A percentile compares a stretch with the other conserved stretches of the same genome.
Evolutionary conservation across 2,113 vertebrate genomes (phyloP).

Genomic region (Pituophis catenifer): DNA sequence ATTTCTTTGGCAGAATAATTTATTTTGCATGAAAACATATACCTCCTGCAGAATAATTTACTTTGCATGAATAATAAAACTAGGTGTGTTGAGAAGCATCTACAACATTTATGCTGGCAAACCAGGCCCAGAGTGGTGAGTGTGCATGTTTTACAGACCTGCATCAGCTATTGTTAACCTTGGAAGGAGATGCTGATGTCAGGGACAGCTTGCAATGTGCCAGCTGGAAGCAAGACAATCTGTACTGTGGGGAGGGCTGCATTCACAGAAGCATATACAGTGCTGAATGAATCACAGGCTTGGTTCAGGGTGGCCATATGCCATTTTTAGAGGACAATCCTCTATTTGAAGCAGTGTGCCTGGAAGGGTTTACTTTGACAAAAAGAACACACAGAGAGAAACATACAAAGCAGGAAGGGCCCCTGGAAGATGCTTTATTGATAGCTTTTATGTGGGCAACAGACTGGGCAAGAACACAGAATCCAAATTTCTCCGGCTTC

Average conservation of each 20-base stretch:
- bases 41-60: neutral
- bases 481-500: neutral
- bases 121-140: neutral
- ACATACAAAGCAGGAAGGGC: neutral
- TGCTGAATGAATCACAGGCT: neutral
- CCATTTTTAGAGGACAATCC: neutral
- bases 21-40: neutral
- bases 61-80: neutral
- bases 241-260: neutral
- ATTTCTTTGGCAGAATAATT: neutral
- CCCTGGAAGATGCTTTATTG: neutral
- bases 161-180: neutral
- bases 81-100: neutral
- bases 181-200: neutral
- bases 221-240: constrained; percentile 6
- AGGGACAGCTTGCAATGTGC: neutral
- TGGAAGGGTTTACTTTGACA: neutral
- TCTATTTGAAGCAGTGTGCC: neutral
- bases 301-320: neutral
- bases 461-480: neutral
- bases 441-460: neutral
- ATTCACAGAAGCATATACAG: neutral
- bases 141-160: neutral
- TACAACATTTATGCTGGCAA: neutral
- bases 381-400: neutral